Conservation (phyloP, 2,888 invertebrate species). For the Leuctra nigra region DNA sequence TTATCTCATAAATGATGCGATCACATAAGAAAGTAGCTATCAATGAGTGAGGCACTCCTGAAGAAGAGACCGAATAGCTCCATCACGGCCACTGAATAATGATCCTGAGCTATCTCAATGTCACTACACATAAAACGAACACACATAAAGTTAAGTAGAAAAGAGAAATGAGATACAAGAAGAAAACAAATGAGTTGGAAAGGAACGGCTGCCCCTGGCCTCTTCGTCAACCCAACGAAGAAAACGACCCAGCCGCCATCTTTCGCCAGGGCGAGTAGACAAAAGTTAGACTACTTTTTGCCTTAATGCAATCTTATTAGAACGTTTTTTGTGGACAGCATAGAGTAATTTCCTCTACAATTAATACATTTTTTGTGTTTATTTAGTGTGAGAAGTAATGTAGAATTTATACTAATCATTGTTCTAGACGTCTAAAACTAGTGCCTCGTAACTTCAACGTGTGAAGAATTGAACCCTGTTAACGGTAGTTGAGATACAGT, state of each 20-base stretch:
- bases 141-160: slow-evolving; percentile 9
- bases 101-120: neutral
- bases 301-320: slow-evolving; percentile 26
- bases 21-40: too few relatives aligned
- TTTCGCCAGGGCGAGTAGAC: slow-evolving; percentile 29
- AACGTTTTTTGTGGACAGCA: slow-evolving; percentile 24
- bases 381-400: slow-evolving; percentile 23
- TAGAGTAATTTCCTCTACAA: slow-evolving; percentile 25
- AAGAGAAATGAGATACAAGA: slow-evolving; percentile 21
- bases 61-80: neutral
- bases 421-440: neutral
- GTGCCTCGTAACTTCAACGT: slow-evolving; percentile 11
- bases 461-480: neutral
- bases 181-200: slow-evolving; percentile 20
- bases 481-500: neutral
- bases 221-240: slow-evolving; percentile 19
- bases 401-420: slow-evolving; percentile 8
- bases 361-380: slow-evolving; percentile 20
- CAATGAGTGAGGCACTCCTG: too few relatives aligned
- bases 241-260: slow-evolving; percentile 25
- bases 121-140: neutral
- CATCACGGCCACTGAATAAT: neutral
- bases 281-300: slow-evolving; percentile 25
- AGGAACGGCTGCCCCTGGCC: slow-evolving; percentile 21
- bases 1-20: too few relatives aligned